Conservation (phyloP, 1,140 invertebrate genomes). For the Phocides pigmalion region DNA sequence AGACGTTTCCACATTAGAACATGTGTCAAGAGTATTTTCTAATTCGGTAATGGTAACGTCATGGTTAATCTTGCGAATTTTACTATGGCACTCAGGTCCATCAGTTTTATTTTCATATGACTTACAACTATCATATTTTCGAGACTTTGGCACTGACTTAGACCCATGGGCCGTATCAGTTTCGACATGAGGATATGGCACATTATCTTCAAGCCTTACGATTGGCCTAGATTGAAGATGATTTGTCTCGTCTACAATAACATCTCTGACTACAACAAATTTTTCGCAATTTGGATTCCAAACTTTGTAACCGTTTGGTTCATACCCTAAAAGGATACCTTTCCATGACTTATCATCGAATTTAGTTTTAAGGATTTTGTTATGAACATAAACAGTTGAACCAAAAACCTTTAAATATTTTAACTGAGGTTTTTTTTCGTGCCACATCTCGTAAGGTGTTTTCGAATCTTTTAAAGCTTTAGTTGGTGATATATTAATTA, state of each 20-base stretch:
- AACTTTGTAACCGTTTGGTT: conserved; percentile 74
- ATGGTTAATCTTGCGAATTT: too few species aligned
- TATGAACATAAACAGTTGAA: conserved; percentile 68
- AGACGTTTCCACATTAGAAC: too few species aligned
- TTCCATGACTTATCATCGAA: conserved; percentile 72
- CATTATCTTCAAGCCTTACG: too few species aligned
- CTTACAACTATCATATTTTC: too few species aligned
- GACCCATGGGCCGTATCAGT: too few species aligned
- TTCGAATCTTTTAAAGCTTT: conserved; percentile 56
- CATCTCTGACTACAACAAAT: conserved; percentile 63
- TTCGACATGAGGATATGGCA: too few species aligned
- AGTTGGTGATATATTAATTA: conserved; percentile 76
- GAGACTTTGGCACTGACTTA: too few species aligned
- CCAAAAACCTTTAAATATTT: conserved; percentile 81
- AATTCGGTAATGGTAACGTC: too few species aligned
- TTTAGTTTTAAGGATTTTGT: conserved; percentile 68
- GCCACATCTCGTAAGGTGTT: conserved; percentile 81
- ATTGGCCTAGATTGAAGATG: conserved; percentile 51
- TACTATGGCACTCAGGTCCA: too few species aligned
- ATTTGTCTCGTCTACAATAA: conserved; percentile 70
- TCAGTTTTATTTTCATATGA: too few species aligned
- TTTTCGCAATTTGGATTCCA: conserved; percentile 58
- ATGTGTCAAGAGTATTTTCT: too few species aligned
- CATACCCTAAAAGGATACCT: conserved; percentile 70
- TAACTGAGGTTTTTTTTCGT: conserved; percentile 70